phyloP scores from a whole-genome alignment of 2,888 invertebrate genomes.

The Epinotia nisella region DNA sequence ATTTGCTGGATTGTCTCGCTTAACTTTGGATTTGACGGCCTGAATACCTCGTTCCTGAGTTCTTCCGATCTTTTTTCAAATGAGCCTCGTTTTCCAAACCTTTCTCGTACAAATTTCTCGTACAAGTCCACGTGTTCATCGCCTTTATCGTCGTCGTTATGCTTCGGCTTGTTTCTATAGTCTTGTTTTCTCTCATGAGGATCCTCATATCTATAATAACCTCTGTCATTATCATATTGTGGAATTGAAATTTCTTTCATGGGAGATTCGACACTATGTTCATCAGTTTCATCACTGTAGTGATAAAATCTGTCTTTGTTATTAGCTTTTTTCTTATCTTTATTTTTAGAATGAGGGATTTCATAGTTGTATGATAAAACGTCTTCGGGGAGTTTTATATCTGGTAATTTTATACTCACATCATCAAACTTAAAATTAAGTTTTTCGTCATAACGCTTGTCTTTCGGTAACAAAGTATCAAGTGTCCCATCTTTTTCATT shows the following conservation, averaged over 20 bases:
- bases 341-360: slow-evolving; percentile 55
- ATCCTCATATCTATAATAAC: slow-evolving; percentile 38
- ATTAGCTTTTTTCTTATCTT: slow-evolving; percentile 51
- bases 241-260: slow-evolving; percentile 22
- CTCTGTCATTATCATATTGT: slow-evolving; percentile 50
- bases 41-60: slow-evolving; percentile 53
- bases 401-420: slow-evolving; percentile 73
- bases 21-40: slow-evolving; percentile 63
- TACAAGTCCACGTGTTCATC: slow-evolving; percentile 71
- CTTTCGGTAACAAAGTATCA: slow-evolving; percentile 60
- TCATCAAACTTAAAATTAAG: slow-evolving; percentile 76
- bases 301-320: slow-evolving; percentile 55
- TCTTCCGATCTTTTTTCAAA: slow-evolving; percentile 69
- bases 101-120: slow-evolving; percentile 78
- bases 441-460: slow-evolving; percentile 68
- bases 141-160: slow-evolving; percentile 54
- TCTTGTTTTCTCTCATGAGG: slow-evolving; percentile 54
- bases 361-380: slow-evolving; percentile 69
- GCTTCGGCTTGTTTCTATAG: slow-evolving; percentile 56
- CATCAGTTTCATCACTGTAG: slow-evolving; percentile 58
- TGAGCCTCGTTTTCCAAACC: slow-evolving; percentile 74
- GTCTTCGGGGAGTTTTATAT: slow-evolving; percentile 79
- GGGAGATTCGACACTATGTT: slow-evolving; percentile 51
- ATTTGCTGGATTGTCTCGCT: slow-evolving; percentile 68
- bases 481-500: slow-evolving; percentile 58